These are phyloP conservation scores for Apotomis betuletana DNA, from an alignment of 2,888 invertebrate genomes.

Conservation along the genomic window DNA sequence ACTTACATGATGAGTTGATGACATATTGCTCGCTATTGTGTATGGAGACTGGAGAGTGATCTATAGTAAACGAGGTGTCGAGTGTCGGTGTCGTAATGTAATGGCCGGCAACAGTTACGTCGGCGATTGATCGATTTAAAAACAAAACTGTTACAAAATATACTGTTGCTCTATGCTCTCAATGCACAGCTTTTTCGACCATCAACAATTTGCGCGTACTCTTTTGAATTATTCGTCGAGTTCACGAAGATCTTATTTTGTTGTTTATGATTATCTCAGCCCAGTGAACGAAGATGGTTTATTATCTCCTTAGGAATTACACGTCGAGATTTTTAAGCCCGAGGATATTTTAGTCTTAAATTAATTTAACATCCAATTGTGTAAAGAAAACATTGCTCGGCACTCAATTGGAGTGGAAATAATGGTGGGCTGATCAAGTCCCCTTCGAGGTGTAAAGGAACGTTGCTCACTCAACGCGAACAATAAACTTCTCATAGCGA, in stretches of 20 bases:
- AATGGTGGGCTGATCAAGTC: slow-evolving; percentile 56
- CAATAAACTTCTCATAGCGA: slow-evolving; percentile 67
- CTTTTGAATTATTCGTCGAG: slow-evolving; percentile 24
- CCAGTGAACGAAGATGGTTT: slow-evolving; percentile 1
- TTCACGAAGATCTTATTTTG: background rate
- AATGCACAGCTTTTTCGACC: slow-evolving; percentile 29
- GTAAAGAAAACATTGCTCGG: slow-evolving; percentile 40
- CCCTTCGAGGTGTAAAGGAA: slow-evolving; percentile 64
- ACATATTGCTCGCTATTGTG: background rate
- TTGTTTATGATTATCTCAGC: slow-evolving; percentile 2
- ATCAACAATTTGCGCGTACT: slow-evolving; percentile 17
- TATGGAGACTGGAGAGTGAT: slow-evolving; percentile 18
- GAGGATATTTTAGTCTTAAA: slow-evolving; percentile 1
- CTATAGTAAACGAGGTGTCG: slow-evolving; percentile 34
- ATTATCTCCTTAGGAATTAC: background rate
- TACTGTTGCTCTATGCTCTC: slow-evolving; percentile 34
- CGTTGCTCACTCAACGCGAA: slow-evolving; percentile 59
- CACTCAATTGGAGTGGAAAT: slow-evolving; percentile 49
- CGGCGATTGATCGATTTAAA: slow-evolving; percentile 41
- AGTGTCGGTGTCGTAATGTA: slow-evolving; percentile 31
- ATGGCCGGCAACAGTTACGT: slow-evolving; percentile 38
- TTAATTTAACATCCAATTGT: slow-evolving; percentile 13
- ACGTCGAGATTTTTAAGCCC: background rate
- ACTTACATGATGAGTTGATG: background rate
- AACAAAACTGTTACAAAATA: slow-evolving; percentile 41